phyloP scores from a whole-genome alignment of 2,888 invertebrate genomes.

The Polyommatus iphigenia region DNA sequence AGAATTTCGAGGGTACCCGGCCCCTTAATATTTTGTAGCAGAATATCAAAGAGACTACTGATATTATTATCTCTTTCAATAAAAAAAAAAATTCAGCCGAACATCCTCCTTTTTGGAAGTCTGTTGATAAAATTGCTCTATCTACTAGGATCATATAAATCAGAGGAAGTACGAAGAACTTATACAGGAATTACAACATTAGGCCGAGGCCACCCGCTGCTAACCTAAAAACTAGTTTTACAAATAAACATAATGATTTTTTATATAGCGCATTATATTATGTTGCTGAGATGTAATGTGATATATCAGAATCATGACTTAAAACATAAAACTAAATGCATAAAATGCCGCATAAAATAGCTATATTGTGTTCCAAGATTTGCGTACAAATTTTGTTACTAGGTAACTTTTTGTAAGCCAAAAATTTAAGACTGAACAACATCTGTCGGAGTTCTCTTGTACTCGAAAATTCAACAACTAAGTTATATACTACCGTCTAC shows the following conservation, averaged over 20 bases:
- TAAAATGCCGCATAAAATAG: neutral
- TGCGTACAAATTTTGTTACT: neutral
- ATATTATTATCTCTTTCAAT: too few relatives aligned
- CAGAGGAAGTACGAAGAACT: neutral
- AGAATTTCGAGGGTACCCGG: too few relatives aligned
- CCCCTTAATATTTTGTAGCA: too few relatives aligned
- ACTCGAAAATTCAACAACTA: too few relatives aligned
- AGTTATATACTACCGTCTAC: too few relatives aligned
- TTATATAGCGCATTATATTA: neutral
- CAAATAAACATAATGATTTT: neutral
- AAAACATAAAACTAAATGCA: neutral
- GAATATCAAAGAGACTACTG: too few relatives aligned
- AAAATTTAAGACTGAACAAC: neutral
- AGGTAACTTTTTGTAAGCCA: neutral
- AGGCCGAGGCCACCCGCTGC: slow-evolving; percentile 2
- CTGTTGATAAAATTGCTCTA: neutral
- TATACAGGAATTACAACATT: neutral
- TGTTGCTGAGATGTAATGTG: neutral
- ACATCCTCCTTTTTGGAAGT: neutral
- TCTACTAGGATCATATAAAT: slow-evolving; percentile 9
- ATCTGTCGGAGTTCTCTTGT: too few relatives aligned
- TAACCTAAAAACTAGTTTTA: slow-evolving; percentile 4
- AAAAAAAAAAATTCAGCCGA: too few relatives aligned
- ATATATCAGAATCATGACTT: neutral
- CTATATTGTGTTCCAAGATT: neutral